Percentiles rank a stretch among this genome's conserved stretches.
Conservation (phyloP, 2,888 invertebrate species). For the Caenorhabditis drosophilae region DNA sequence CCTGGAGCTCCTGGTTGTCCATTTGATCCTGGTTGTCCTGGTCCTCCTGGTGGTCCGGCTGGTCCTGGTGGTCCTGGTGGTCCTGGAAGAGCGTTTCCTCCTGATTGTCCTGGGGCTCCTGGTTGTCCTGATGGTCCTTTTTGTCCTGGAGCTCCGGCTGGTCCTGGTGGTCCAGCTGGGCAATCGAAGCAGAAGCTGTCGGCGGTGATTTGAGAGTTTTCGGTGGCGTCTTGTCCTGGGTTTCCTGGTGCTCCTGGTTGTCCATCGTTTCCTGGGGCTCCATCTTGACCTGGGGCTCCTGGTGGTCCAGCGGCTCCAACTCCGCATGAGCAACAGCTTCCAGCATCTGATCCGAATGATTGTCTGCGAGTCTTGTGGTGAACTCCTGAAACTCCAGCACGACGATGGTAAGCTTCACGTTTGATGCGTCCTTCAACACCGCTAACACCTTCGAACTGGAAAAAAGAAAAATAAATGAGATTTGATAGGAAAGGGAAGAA, state of each 20-base stretch:
- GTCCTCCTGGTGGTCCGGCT: constrained; percentile 38
- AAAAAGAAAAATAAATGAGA: background rate
- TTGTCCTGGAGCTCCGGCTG: constrained; percentile 45
- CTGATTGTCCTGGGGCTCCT: constrained; percentile 39
- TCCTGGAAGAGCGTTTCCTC: constrained; percentile 32
- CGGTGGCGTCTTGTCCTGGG: constrained; percentile 45
- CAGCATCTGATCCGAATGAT: constrained; percentile 34
- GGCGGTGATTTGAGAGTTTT: constrained; percentile 26
- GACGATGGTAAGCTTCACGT: constrained; percentile 32
- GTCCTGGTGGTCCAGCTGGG: constrained; percentile 49
- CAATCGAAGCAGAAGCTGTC: constrained; percentile 52
- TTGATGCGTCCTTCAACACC: constrained; percentile 42
- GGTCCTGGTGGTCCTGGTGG: constrained; percentile 52
- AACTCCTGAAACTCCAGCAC: constrained; percentile 17
- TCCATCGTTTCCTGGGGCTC: constrained; percentile 52
- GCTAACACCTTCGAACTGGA: constrained; percentile 40
- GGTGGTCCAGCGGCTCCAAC: constrained; percentile 47
- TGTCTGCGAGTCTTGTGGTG: constrained; percentile 28
- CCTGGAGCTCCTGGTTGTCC: constrained; percentile 44
- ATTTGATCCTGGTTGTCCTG: constrained; percentile 35
- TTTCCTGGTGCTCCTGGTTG: constrained; percentile 46
- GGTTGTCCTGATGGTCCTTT: constrained; percentile 44
- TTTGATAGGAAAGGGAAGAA: background rate
- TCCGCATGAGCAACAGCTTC: constrained; percentile 44
- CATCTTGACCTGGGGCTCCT: constrained; percentile 48